These are phyloP conservation scores for Drosophila murphyi DNA, from an alignment of 1,140 invertebrate genomes.

Conservation along the genomic window DNA sequence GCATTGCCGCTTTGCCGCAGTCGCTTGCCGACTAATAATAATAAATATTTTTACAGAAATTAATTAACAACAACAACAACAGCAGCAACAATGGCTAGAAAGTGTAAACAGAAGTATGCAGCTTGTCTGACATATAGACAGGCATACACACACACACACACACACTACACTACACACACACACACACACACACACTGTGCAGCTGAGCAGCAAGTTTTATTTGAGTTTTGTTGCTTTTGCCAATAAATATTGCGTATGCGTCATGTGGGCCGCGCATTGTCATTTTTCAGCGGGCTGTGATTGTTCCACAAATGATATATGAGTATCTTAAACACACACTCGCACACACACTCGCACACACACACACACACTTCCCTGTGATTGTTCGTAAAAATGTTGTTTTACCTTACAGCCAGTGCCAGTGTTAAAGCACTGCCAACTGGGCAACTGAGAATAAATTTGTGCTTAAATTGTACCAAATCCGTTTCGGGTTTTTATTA, in stretches of 20 bases:
- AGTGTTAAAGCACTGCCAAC: too few relatives aligned
- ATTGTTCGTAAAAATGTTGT: too few relatives aligned
- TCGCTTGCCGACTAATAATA: conserved; percentile 74
- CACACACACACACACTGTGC: background rate
- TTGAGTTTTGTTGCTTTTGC: conserved; percentile 19
- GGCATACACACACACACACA: conserved; percentile 2
- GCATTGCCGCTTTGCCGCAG: conserved; percentile 60
- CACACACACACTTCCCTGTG: too few relatives aligned
- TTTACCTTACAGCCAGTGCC: too few relatives aligned
- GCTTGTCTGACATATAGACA: conserved; percentile 13
- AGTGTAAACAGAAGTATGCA: conserved; percentile 53
- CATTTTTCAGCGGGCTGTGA: background rate
- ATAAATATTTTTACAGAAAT: conserved; percentile 81
- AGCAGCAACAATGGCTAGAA: conserved; percentile 57
- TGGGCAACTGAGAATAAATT: too few relatives aligned
- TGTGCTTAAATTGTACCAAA: too few relatives aligned
- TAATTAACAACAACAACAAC: conserved; percentile 66
- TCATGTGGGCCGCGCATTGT: conserved; percentile 21
- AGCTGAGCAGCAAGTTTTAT: background rate
- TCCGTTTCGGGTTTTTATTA: too few relatives aligned
- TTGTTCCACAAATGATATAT: background rate
- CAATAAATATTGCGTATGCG: conserved; percentile 50
- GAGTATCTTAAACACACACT: too few relatives aligned
- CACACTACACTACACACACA: background rate
- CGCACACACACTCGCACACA: too few relatives aligned